Conservation (phyloP, 1,140 invertebrate species). For the Saccostrea glomerata region DNA sequence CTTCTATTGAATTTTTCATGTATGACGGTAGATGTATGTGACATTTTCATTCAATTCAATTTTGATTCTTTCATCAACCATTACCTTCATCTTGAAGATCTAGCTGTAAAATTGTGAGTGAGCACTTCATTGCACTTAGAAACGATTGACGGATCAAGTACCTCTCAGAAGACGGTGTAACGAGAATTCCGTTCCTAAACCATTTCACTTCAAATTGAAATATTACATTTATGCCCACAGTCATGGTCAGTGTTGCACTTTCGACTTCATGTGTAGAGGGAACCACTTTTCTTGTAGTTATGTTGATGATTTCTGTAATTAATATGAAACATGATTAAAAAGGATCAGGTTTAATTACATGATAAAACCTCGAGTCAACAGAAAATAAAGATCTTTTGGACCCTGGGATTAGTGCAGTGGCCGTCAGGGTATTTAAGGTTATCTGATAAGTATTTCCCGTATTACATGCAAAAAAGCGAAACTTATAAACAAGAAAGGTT, state of each 20-base stretch:
- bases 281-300: neutral
- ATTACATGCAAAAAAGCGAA: too few relatives aligned
- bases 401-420: too few relatives aligned
- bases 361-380: too few relatives aligned
- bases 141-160: neutral
- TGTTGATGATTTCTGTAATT: neutral
- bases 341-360: too few relatives aligned
- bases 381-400: too few relatives aligned
- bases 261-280: neutral
- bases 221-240: neutral
- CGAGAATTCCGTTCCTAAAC: neutral
- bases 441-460: too few relatives aligned
- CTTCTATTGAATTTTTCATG: too few relatives aligned
- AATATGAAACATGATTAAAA: too few relatives aligned
- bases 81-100: slow-evolving; percentile 8
- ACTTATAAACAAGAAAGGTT: too few relatives aligned
- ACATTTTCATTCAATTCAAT: too few relatives aligned
- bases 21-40: too few relatives aligned
- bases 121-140: neutral
- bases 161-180: neutral
- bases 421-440: too few relatives aligned
- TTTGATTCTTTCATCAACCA: neutral
- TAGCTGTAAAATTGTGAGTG: neutral
- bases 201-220: slow-evolving; percentile 6
- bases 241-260: neutral